Base-by-base conservation (phyloP, 1,140 invertebrate species). In the Brachionus calyciflorus region DNA sequence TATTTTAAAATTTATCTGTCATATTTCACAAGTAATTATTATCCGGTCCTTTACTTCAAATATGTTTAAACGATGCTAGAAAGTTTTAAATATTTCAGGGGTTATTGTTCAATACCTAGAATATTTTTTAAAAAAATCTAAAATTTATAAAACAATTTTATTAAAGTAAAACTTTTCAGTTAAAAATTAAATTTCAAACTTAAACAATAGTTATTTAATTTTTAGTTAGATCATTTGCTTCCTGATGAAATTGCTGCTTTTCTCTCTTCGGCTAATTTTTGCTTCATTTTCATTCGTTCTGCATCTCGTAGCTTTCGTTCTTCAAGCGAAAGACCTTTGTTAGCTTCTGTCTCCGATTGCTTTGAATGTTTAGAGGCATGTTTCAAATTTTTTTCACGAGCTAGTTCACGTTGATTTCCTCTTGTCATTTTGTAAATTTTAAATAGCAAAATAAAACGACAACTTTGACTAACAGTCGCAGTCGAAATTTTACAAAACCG, bases 361-460 rank as follows among this genome's bases (percentile, higher is more conserved):
- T 60, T 63, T 12, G 49, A 44, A 14, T 12, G 5, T 33, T 7
- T 21, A 33, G 12, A 60, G 30, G 19, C n/a, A n/a, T n/a, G n/a
- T 65, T 65, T 77, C 19, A 48, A n/a, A 65, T 63, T 65, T 53
- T 49, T 77, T 26, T 60, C 55, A 30, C 76, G 55, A 28, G 76
- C 76, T 10, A 77, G 19, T 19, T 77, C 76, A 37, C 76, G 73
- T 44, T 76, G 73, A 63, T 76, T 76, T n/a, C 73, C 73, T 57
- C 73, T 24, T 33, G 73, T 76, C 73, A 76, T 76, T 55, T 19
- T 76, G 10, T 53, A n/a, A 14, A 17, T 7, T 70, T 24, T n/a
- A 49, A 28, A 49, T 21, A 70, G 40, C 24, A 3, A 1, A 44
- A 65, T 44, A 65, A 65, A 65, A 65, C 21, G 24, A 65, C 60